phyloP scores from a whole-genome alignment of 2,797 vertebrate species.

The Hipposideros larvatus region DNA sequence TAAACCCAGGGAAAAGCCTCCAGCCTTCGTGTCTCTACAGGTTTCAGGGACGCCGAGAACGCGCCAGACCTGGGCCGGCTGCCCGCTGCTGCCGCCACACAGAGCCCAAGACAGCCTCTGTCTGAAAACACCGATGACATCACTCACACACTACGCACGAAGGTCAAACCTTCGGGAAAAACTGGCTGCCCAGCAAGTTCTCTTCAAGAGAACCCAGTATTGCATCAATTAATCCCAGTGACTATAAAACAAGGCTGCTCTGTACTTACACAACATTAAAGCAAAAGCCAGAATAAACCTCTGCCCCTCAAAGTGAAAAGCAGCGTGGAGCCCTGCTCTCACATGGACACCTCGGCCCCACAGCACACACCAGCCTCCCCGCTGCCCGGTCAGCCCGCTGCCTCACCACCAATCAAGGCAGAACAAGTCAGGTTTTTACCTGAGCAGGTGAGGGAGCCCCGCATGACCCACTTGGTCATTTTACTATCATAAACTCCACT shows the following conservation, averaged over 20 bases:
- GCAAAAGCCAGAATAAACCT: background rate
- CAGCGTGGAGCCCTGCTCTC: background rate
- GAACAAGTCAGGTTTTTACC: background rate
- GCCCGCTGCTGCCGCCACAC: background rate
- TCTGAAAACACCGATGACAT: rapidly evolving
- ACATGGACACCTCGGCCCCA: background rate
- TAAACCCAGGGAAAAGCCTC: no score
- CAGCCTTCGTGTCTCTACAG: rapidly evolving
- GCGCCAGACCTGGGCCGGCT: rapidly evolving
- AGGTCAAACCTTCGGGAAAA: background rate
- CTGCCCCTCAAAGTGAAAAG: background rate
- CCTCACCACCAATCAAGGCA: rapidly evolving
- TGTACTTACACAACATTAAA: rapidly evolving
- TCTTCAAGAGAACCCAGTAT: background rate
- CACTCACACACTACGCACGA: rapidly evolving
- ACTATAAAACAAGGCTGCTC: background rate
- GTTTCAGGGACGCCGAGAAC: background rate
- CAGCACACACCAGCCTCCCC: no score
- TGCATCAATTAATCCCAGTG: rapidly evolving
- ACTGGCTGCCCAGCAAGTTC: background rate
- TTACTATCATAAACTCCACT: no score
- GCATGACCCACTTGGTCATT: rapidly evolving
- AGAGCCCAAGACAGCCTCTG: background rate
- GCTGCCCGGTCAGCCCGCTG: no score
- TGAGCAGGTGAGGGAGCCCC: background rate